Conservation (phyloP, 1,140 invertebrate species). For the Xylocopa sonorina region DNA sequence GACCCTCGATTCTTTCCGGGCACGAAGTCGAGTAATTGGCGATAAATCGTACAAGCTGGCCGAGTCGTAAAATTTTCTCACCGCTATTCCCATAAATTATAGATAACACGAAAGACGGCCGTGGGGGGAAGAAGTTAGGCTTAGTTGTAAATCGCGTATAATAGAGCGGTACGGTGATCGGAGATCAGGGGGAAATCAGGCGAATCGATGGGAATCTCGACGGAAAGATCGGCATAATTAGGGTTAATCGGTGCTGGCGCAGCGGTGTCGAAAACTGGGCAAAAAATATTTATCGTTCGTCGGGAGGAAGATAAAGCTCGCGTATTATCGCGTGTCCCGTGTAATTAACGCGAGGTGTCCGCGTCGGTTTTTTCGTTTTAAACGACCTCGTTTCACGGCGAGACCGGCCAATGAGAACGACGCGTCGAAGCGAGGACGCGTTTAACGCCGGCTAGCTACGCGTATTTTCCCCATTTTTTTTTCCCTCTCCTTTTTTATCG, state of each 20-base stretch:
- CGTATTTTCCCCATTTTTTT: constrained; percentile 21
- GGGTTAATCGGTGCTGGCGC: constrained; percentile 18
- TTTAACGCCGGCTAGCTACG: constrained; percentile 48
- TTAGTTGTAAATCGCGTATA: constrained; percentile 59
- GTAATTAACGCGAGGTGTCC: constrained; percentile 27
- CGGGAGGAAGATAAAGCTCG: constrained; percentile 4
- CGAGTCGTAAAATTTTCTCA: constrained; percentile 70
- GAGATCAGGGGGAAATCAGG: background rate
- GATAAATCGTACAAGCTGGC: constrained; percentile 58
- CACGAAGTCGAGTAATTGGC: constrained; percentile 70
- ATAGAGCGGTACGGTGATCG: constrained; percentile 32
- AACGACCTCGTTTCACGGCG: background rate
- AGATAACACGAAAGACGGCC: constrained; percentile 54
- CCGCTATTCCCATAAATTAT: constrained; percentile 67
- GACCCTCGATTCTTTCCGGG: constrained; percentile 65
- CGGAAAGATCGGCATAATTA: constrained; percentile 6
- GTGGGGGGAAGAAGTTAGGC: constrained; percentile 39
- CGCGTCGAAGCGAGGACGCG: constrained; percentile 39
- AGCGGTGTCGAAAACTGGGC: background rate
- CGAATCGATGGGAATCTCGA: background rate
- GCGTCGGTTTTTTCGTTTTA: constrained; percentile 11
- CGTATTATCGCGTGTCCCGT: constrained; percentile 29
- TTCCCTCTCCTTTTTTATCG: too few relatives aligned
- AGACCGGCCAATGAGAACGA: constrained; percentile 30
- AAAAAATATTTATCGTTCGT: constrained; percentile 29